phyloP scores from a whole-genome alignment of 2,888 invertebrate species.

The Dasysyrphus tricinctus region DNA sequence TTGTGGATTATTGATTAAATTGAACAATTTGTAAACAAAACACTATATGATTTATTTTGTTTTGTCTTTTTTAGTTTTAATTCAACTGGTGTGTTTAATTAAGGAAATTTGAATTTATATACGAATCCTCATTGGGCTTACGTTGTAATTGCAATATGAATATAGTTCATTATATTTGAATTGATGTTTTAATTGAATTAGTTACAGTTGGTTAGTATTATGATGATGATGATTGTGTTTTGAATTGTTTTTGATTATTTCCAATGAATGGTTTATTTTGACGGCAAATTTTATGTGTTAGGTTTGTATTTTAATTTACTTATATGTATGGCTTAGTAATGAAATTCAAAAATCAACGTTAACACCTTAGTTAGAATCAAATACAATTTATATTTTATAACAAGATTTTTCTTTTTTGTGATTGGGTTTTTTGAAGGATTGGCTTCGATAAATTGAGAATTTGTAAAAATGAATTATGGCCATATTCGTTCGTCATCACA shows the following conservation, averaged over 20 bases:
- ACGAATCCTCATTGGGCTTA: not conserved
- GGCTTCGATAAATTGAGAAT: too few relatives aligned
- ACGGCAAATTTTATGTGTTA: too few relatives aligned
- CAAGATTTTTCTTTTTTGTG: too few relatives aligned
- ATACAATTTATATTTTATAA: too few relatives aligned
- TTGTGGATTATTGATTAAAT: slow-evolving; percentile 63
- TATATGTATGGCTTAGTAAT: too few relatives aligned
- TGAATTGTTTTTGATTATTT: not conserved
- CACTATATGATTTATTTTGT: slow-evolving; percentile 8
- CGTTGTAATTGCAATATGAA: slow-evolving; percentile 16
- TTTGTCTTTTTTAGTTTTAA: not conserved
- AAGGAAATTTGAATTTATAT: slow-evolving; percentile 1
- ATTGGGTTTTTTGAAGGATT: too few relatives aligned
- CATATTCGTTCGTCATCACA: too few relatives aligned
- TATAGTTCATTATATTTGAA: slow-evolving; percentile 10
- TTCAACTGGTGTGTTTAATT: slow-evolving; percentile 35
- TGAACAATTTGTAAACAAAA: slow-evolving; percentile 29
- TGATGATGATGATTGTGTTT: not conserved
- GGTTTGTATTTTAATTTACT: too few relatives aligned
- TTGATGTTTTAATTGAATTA: slow-evolving; percentile 23
- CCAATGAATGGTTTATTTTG: not conserved
- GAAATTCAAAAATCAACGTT: too few relatives aligned
- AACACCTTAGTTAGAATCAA: too few relatives aligned
- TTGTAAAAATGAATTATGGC: too few relatives aligned
- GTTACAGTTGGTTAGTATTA: not conserved